Evolutionary conservation across 2,113 vertebrate species (phyloP).

Genomic region (Bombycilla garrulus): DNA sequence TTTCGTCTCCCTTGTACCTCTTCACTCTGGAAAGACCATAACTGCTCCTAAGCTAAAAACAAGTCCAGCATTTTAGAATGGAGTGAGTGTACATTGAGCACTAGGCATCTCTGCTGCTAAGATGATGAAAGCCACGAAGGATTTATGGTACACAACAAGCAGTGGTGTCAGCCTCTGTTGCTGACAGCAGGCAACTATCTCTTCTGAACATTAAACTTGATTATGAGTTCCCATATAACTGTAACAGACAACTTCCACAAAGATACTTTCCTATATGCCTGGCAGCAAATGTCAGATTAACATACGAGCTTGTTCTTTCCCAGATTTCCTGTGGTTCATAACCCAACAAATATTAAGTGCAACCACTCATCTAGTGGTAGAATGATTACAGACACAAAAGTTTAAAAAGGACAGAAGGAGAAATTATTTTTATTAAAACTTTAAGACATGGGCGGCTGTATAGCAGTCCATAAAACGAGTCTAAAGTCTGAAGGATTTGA

Average conservation of each 20-base stretch:
- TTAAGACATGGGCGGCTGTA: not conserved
- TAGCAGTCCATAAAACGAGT: not conserved
- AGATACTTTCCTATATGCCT: slow-evolving; percentile 11
- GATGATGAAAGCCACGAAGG: not conserved
- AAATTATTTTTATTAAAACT: not conserved
- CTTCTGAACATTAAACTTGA: slow-evolving; percentile 7
- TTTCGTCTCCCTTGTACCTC: not conserved
- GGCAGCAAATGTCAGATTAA: slow-evolving; percentile 30
- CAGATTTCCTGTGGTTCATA: not conserved
- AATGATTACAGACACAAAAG: not conserved
- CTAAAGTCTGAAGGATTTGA: not conserved
- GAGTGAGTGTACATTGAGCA: not conserved
- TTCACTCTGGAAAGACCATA: not conserved
- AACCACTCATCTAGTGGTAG: not conserved
- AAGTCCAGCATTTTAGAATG: not conserved
- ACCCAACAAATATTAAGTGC: slow-evolving; percentile 11
- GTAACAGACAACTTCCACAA: slow-evolving; percentile 24
- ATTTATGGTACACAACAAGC: not conserved
- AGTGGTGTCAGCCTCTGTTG: not conserved
- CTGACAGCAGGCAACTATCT: not conserved
- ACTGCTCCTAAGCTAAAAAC: not conserved
- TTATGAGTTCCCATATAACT: not conserved
- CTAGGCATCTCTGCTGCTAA: not conserved
- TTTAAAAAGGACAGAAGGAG: not conserved
- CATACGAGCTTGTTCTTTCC: not conserved